Base-by-base conservation (phyloP, 1,140 invertebrate species). In the Vanessa atalanta region DNA sequence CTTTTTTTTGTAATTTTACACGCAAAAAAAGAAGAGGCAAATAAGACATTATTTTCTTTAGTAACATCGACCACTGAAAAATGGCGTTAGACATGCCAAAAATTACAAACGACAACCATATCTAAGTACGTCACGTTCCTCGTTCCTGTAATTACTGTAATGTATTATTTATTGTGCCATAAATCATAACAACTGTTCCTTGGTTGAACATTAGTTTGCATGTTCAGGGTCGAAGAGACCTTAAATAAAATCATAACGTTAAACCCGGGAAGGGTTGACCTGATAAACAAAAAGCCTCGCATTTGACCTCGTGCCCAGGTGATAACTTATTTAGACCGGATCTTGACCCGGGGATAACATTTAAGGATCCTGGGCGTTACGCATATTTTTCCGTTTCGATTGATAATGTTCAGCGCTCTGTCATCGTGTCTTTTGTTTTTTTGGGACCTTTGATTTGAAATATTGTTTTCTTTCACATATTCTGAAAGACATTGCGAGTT, bases 291-390 rank as follows among this genome's bases (percentile, higher is more conserved):
- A 73, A 73, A 48, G 47, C 67, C 55, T 70, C 47, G 15, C 63
- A 65, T 67, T 65, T 63, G 69, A 65, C 37, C 48, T 61, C 57
- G 15, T 53, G n/a, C 15, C 71, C 71, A 72, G 65, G 69, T 72
- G 70, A 68, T 71, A 72, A 76, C 65, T 72, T 72, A 76, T 76
- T 76, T 68, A 72, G 53, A 57, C 55, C 43, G 31, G 37, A 48
- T 57, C 47, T 64, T 68, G 65, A 64, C 57, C 65, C 11, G n/a
- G 55, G 70, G 73, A 75, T 70, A 48, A 75, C 50, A 65, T 74
- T 68, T 47, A 64, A 60, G 65, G n/a, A 60, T 26, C 6, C 55
- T 9, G 55, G 37, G 37, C 37, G 37, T 9, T 43, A 43, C 37
- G 9, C 37, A 43, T 43, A 43, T 9, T 43, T 43, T 43, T 43